phyloP scores from a whole-genome alignment of 2,113 vertebrate genomes.

The Callopanchax toddi region DNA sequence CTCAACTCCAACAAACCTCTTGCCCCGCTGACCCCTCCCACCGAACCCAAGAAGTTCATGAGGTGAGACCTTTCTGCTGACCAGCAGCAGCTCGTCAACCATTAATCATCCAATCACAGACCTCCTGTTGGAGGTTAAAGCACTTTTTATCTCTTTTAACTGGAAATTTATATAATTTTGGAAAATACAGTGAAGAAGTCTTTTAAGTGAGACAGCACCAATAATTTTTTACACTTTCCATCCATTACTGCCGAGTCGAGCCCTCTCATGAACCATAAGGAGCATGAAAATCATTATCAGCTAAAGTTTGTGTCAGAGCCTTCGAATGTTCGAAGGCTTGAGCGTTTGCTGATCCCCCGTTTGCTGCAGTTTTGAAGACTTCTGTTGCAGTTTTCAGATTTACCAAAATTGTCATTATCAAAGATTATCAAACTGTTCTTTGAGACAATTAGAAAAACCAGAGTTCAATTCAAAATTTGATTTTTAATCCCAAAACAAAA shows the following conservation, averaged over 20 bases:
- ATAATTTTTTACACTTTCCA: constrained; percentile 26
- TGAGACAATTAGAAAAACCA: too few relatives aligned
- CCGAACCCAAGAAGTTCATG: constrained; percentile 98
- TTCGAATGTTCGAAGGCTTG: neutral
- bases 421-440: too few relatives aligned
- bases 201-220: neutral
- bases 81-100: constrained; percentile 45
- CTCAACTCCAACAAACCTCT: constrained; percentile 99
- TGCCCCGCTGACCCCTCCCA: constrained; percentile 93
- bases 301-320: constrained; percentile 3
- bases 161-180: neutral
- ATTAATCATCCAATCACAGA: constrained; percentile 49
- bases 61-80: constrained; percentile 89
- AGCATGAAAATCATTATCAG: constrained; percentile 32
- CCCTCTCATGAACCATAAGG: constrained; percentile 22
- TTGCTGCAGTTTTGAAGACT: neutral
- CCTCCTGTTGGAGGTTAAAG: constrained; percentile 8
- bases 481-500: too few relatives aligned
- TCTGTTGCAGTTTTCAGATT: neutral
- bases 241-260: constrained; percentile 3
- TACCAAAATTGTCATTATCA: too few relatives aligned
- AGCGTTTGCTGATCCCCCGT: neutral
- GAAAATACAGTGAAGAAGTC: neutral
- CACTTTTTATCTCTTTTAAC: constrained; percentile 17
- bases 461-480: too few relatives aligned